Evolutionary conservation across 2,888 invertebrate genomes (phyloP).

Genomic region (Boloria euphrosyne): DNA sequence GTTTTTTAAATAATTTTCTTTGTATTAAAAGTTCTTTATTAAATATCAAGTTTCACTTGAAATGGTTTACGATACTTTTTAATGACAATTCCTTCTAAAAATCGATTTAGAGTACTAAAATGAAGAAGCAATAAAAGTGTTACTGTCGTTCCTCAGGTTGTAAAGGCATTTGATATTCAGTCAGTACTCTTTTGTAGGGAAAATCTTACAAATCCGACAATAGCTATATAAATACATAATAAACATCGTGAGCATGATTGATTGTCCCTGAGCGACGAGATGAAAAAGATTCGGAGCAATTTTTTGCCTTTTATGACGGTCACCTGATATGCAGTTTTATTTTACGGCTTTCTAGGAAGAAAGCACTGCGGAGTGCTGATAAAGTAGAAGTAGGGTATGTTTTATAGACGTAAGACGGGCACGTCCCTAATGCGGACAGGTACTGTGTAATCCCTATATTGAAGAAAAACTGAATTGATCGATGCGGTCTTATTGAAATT

Average conservation of each 20-base stretch:
- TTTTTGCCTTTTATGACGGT: slow-evolving; percentile 38
- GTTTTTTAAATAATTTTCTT: no score
- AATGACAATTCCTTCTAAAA: no score
- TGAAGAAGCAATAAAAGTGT: not conserved
- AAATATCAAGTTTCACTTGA: no score
- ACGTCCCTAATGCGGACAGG: not conserved
- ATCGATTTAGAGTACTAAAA: not conserved
- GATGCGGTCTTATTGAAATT: not conserved
- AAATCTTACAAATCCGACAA: slow-evolving; percentile 38
- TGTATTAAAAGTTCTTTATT: no score
- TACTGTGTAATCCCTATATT: not conserved
- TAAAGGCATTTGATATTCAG: slow-evolving; percentile 14
- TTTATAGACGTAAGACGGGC: slow-evolving; percentile 8
- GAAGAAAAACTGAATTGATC: not conserved
- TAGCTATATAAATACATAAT: slow-evolving; percentile 39
- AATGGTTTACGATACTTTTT: no score
- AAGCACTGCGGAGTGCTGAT: slow-evolving; percentile 28
- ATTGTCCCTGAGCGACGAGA: slow-evolving; percentile 41
- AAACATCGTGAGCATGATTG: slow-evolving; percentile 44
- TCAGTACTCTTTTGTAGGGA: slow-evolving; percentile 18
- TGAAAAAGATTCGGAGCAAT: slow-evolving; percentile 36
- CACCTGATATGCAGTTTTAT: slow-evolving; percentile 41
- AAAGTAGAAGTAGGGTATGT: slow-evolving; percentile 19
- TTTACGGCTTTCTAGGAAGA: slow-evolving; percentile 27
- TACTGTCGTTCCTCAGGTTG: not conserved